Percentiles rank a stretch among this genome's conserved stretches.
phyloP scores from a whole-genome alignment of 2,888 invertebrate species.

The Drosophila prostipennis region DNA sequence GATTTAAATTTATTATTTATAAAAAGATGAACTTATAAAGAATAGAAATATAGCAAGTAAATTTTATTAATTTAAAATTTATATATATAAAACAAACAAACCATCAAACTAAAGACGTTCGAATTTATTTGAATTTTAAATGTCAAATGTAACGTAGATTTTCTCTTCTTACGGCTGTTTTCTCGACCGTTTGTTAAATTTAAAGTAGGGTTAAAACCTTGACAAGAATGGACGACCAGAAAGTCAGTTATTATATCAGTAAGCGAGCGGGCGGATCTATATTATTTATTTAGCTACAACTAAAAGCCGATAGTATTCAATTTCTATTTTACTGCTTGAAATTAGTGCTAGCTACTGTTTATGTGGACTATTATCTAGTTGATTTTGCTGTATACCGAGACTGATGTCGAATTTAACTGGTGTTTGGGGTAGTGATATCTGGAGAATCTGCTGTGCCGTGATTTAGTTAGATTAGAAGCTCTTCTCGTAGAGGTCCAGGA shows the following conservation, averaged over 20 bases:
- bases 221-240: no score
- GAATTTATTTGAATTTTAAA: conserved; percentile 51
- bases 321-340: no score
- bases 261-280: not conserved
- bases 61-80: conserved; percentile 79
- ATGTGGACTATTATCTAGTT: no score
- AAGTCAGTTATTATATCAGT: not conserved
- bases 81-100: conserved; percentile 61
- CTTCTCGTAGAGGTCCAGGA: not conserved
- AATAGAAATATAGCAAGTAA: conserved; percentile 77
- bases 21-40: conserved; percentile 75
- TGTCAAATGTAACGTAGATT: not conserved
- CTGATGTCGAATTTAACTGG: no score
- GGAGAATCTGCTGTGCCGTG: not conserved
- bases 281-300: not conserved
- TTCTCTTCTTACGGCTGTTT: no score
- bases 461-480: not conserved
- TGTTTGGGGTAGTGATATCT: not conserved
- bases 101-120: conserved; percentile 55
- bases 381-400: no score
- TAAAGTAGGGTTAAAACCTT: no score
- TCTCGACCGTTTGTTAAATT: no score
- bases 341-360: no score
- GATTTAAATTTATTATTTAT: conserved; percentile 77
- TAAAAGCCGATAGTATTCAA: no score